Evolutionary conservation across 2,113 vertebrate species (phyloP).

Genomic region (Athene noctua): DNA sequence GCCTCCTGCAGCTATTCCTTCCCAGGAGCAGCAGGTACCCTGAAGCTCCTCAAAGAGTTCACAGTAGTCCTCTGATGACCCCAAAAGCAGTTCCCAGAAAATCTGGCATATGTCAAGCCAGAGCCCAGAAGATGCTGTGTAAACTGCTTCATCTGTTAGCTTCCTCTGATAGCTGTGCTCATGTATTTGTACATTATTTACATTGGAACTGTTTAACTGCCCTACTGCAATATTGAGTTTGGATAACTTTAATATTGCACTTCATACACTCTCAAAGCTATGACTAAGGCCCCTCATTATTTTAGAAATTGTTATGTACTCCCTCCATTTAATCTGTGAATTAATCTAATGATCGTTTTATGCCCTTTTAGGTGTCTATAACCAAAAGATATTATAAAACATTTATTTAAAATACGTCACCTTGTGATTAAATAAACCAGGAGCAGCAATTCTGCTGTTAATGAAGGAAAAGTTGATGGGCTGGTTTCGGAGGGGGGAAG

Average conservation of each 20-base stretch:
- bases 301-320: neutral
- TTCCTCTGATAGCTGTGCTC: neutral
- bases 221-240: neutral
- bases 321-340: neutral
- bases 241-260: neutral
- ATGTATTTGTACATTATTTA: neutral
- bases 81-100: neutral
- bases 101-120: neutral
- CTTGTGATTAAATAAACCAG: neutral
- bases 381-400: neutral
- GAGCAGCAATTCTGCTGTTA: neutral
- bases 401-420: neutral
- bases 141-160: neutral
- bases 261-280: neutral
- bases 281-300: neutral
- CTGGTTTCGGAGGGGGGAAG: fast-evolving
- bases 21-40: neutral
- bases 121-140: neutral
- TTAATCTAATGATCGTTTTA: neutral
- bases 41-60: neutral
- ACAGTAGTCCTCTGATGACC: neutral
- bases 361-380: neutral
- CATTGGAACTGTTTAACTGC: neutral
- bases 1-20: neutral
- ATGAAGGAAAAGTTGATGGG: neutral